Evolutionary conservation across 2,888 invertebrate genomes (phyloP).

Genomic region (Empis stercorea): DNA sequence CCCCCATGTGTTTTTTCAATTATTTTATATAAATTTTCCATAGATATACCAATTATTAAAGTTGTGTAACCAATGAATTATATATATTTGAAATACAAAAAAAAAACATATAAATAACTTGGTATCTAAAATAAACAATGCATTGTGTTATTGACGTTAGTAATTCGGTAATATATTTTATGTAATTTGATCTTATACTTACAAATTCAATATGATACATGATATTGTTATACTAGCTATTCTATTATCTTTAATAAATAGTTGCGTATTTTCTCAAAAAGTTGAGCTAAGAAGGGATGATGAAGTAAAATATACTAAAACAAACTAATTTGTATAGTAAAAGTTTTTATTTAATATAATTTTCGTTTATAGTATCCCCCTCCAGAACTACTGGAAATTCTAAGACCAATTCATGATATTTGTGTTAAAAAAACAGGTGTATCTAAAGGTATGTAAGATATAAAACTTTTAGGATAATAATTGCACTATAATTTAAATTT

Average conservation of each 20-base stretch:
- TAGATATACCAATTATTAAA: too few species aligned
- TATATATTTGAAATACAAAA: too few species aligned
- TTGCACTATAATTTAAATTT: not conserved
- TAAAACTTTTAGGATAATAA: not conserved
- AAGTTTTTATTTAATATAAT: not conserved
- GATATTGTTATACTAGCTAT: constrained; percentile 1
- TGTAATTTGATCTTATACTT: too few species aligned
- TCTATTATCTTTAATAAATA: constrained; percentile 2
- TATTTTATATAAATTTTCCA: too few species aligned
- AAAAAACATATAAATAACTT: too few species aligned
- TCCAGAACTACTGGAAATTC: constrained; percentile 16
- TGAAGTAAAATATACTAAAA: constrained; percentile 9
- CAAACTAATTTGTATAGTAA: not conserved
- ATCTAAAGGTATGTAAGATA: constrained; percentile 19
- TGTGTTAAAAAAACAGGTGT: constrained; percentile 21
- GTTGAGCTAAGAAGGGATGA: constrained; percentile 14
- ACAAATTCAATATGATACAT: too few species aligned
- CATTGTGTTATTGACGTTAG: too few species aligned
- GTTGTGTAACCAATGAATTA: too few species aligned
- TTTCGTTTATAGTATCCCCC: constrained; percentile 19
- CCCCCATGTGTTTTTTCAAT: too few species aligned
- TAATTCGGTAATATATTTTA: too few species aligned
- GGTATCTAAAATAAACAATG: too few species aligned
- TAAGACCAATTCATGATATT: constrained; percentile 18
- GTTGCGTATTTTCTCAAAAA: constrained; percentile 10